Evolutionary conservation across 2,113 vertebrate species (phyloP), one percentile per base, ranked within the genome.

Genomic region (Sceloporus undulatus): DNA sequence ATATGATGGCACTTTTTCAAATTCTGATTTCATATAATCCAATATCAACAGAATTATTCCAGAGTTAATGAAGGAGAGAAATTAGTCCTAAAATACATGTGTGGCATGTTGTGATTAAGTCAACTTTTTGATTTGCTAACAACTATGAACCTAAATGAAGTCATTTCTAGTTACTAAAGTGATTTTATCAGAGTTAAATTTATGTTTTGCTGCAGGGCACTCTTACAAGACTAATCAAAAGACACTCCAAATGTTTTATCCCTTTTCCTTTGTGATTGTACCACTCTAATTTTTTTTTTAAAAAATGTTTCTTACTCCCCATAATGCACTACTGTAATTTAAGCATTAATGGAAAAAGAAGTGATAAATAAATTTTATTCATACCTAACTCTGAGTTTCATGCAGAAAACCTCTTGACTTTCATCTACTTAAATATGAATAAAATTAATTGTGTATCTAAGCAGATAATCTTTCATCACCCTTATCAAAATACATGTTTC

Each of bases 261-360:
- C 59, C 1, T n/a, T 42, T 88, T 87, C 86, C 25, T 88, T 90
- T 9, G 9, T 0, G 3, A 73, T 59, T 21, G 70, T 56, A 0
- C 0, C 8, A 6, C 9, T 56, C 7, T 0, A 0, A 38, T 7
- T 1, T 89, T 66, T 62, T 18, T 25, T 71, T n/a, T 2, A 71
- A 71, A 71, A 9, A 18, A 2, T 2, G 66, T 74, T 65, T 0
- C 1, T 48, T 84, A n/a, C 29, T 29, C 18, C 5, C 5, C 2
- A 18, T 27, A 81, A 6, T 1, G 2, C 38, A 66, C 48, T 0
- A 0, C 48, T 89, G 14, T 13, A 79, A 9, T 40, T 85, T 70
- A 13, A 79, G 54, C 1, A 71, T 34, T 65, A 88, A 54, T 23
- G 38, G 16, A 42, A 65, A 77, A 48, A 71, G 68, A 73, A 84